Percentiles rank a stretch among this genome's conserved stretches.
Conservation (phyloP, 2,888 invertebrate genomes). For the Luffia ferchaultella region DNA sequence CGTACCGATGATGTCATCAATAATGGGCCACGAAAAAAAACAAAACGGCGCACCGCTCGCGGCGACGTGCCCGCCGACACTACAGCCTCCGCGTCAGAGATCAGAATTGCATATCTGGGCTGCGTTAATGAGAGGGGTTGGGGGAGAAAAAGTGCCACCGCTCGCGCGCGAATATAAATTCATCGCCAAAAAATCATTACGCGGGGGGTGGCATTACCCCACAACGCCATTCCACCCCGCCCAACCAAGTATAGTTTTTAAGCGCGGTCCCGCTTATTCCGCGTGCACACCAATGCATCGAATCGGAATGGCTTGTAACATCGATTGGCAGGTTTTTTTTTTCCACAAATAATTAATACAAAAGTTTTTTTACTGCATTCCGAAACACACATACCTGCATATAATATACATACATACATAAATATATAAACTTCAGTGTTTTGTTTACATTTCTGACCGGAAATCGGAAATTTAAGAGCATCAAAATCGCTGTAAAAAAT, state of each 20-base stretch:
- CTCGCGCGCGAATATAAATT: slow-evolving; percentile 76
- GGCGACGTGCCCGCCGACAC: slow-evolving; percentile 63
- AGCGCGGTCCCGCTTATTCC: background rate
- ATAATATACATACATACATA: too few relatives aligned
- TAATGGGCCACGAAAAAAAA: slow-evolving; percentile 67
- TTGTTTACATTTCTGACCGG: too few relatives aligned
- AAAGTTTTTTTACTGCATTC: too few relatives aligned
- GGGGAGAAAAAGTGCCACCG: slow-evolving; percentile 67
- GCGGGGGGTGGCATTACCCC: slow-evolving; percentile 77
- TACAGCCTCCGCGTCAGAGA: slow-evolving; percentile 69
- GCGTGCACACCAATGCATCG: too few relatives aligned
- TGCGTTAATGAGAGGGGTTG: slow-evolving; percentile 68
- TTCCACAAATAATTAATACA: too few relatives aligned
- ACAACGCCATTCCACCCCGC: slow-evolving; percentile 20
- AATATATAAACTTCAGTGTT: too few relatives aligned
- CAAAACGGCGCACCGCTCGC: slow-evolving; percentile 63
- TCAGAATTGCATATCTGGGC: slow-evolving; percentile 74
- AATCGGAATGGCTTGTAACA: too few relatives aligned
- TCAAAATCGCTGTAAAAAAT: too few relatives aligned
- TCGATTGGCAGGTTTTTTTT: too few relatives aligned
- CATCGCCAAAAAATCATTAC: slow-evolving; percentile 89
- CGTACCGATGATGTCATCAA: slow-evolving; percentile 67
- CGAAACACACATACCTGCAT: too few relatives aligned
- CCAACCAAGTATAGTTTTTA: background rate
- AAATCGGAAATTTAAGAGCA: too few relatives aligned